Evolutionary conservation across 2,113 vertebrate genomes (phyloP).

Genomic region (Dicrurus megarhynchus): DNA sequence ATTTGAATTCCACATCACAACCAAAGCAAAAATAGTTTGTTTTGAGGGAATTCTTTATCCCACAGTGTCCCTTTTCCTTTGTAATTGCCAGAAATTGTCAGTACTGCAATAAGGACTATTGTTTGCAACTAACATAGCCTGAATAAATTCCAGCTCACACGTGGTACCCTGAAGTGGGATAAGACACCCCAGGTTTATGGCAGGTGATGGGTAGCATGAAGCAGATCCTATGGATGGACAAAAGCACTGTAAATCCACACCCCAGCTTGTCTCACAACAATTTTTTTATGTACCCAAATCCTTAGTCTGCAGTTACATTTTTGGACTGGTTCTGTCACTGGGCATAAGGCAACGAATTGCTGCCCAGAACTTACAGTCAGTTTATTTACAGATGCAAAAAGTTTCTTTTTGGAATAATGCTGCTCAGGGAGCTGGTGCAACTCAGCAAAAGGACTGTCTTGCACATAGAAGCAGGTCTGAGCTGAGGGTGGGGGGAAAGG

Average conservation of each 20-base stretch:
- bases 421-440: background rate
- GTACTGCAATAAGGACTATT: background rate
- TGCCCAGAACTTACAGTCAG: background rate
- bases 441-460: background rate
- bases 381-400: background rate
- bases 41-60: background rate
- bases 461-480: background rate
- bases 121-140: accelerated
- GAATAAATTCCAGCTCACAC: background rate
- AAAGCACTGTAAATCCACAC: background rate
- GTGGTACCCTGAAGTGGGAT: background rate
- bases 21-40: background rate
- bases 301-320: background rate
- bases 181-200: background rate
- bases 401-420: background rate
- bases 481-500: background rate
- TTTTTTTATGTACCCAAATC: background rate
- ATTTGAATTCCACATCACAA: background rate
- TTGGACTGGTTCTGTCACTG: background rate
- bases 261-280: background rate
- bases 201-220: background rate
- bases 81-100: background rate
- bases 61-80: background rate
- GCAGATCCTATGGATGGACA: background rate
- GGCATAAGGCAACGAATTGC: background rate